Base-by-base conservation (phyloP, 2,888 invertebrate genomes). In the Cyclophora albipunctata region DNA sequence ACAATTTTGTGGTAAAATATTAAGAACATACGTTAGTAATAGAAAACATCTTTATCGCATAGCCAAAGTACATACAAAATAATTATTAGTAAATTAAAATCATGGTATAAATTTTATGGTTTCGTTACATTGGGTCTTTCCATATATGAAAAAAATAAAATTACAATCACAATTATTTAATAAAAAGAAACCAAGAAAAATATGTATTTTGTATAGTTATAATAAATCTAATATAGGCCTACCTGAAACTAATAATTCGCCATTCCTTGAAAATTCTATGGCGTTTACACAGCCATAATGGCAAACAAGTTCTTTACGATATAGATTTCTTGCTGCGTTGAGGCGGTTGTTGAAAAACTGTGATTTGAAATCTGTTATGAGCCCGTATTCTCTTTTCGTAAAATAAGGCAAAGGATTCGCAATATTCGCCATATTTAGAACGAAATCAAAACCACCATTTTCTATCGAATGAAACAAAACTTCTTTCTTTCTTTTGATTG, bases 261-360 rank as follows among this genome's bases (percentile, higher is more conserved):
- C 97, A 85, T 96, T 93, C 63, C 92, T 91, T 48, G 96, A 97
- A 90, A 98, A 98, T 87, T 98, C 98, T 67, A 98, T 94, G 57
- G 98, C 97, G 90, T 98, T 98, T 52, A 98, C 96, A 91, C 98
- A 98, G 71, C 98, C 98, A 90, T 93, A 98, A 90, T 98, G 98
- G 60, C 95, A 95, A 61, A 93, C 90, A 51, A 98, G 90, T 85
- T 98, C 95, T 69, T 94, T 94, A 65, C 93, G 92, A 81, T 92
- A 96, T 43, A 97, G 90, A 86, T 93, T 94, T 74, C 91, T 92
- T 4, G 95, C 94, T 53, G 89, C 89, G 51, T 89, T 85, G 56
- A 95, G 86, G 56, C 95, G 91, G 60, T 90, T 88, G 55, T 82
- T 82, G 69, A 92, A 91, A 59, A 93, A 84, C 56, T 89, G 89